Evolutionary conservation across 1,140 invertebrate species (phyloP), one percentile per base, ranked within the genome.

Genomic region (Bombus breviceps): DNA sequence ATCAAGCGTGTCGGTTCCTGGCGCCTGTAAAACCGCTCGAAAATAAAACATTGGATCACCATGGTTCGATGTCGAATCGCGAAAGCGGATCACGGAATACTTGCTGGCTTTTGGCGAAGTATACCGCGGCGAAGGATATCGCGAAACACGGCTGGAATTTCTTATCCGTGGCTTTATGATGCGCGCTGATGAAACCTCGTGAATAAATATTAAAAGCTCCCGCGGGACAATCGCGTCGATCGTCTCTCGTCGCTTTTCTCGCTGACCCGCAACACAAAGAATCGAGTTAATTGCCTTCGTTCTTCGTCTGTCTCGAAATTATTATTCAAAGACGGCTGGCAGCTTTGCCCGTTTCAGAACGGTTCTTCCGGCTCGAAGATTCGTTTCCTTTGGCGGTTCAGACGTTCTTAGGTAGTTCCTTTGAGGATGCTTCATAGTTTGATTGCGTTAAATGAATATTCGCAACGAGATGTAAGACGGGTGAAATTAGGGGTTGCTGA

Each of bases 31-130:
- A 78, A 78, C 41, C 75, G 37, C 28, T 64, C 59, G 75, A 59
- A 78, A 66, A 78, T 78, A 78, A 78, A 78, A 78, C 57, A 59
- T 39, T 39, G 57, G 72, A 74, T 62, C 37, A 25, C 28, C 5
- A 18, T 5, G 25, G n/a, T 34, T 10, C 74, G 47, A 32, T 28
- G 41, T 32, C 2, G 43, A 75, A 75, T 75, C 73, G 18, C n/a
- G 41, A 25, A 75, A 53, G 22, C 72, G 15, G 72, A 73, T 73
- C 41, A 73, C 72, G 72, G 41, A 41, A 72, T 72, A 39, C 28
- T 41, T 3, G 25, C 32, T 34, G 34, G 64, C 15, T 32, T 34
- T 18, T 39, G 15, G 10, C 25, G 4, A 28, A 71, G 68, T 12
- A 22, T 39, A n/a, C 28, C n/a, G 25, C 39, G 10, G 10, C 71